Percentiles rank a stretch among this genome's conserved stretches.
Conservation (phyloP, 2,888 invertebrate species). For the Anarsia innoxiella region DNA sequence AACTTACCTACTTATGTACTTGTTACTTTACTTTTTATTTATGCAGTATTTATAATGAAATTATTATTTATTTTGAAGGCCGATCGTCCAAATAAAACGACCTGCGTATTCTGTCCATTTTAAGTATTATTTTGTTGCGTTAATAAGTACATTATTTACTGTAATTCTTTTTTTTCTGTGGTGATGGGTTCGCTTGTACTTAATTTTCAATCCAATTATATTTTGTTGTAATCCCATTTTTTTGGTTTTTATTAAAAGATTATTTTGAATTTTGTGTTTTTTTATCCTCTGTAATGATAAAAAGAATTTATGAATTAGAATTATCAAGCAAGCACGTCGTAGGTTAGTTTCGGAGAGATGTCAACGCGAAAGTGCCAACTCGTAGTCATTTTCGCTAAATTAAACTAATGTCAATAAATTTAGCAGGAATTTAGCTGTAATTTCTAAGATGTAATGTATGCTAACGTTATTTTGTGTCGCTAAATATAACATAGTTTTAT, state of each 20-base stretch:
- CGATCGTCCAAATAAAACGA: background rate
- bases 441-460: constrained; percentile 28
- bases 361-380: constrained; percentile 43
- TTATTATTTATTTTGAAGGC: background rate
- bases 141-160: background rate
- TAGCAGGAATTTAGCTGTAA: constrained; percentile 32
- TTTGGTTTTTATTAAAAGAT: constrained; percentile 69
- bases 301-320: constrained; percentile 7
- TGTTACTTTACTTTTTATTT: too few relatives aligned
- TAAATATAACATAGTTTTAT: constrained; percentile 40
- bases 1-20: too few relatives aligned
- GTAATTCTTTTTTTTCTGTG: constrained; percentile 23
- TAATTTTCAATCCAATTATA: constrained; percentile 37
- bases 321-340: background rate
- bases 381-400: constrained; percentile 48
- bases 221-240: constrained; percentile 39
- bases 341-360: background rate
- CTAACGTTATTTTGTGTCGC: constrained; percentile 32
- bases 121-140: constrained; percentile 16
- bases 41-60: background rate
- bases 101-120: background rate
- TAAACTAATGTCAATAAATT: constrained; percentile 49
- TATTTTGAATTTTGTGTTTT: constrained; percentile 41
- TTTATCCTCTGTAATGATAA: too few relatives aligned
- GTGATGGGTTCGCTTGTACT: constrained; percentile 54